phyloP scores from a whole-genome alignment of 2,113 vertebrate genomes.

The Heteronetta atricapilla region DNA sequence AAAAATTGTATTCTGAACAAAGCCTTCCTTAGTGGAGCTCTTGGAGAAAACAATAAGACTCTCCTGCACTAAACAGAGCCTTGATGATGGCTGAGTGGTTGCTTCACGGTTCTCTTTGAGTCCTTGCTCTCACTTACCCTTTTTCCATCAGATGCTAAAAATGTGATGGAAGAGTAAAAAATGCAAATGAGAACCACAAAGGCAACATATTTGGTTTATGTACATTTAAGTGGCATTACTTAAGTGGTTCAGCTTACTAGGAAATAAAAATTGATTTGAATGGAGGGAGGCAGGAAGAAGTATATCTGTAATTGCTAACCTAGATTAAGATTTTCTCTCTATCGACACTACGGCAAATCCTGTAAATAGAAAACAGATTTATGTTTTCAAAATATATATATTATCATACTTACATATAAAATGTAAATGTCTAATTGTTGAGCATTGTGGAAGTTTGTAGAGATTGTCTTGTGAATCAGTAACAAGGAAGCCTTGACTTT shows the following conservation, averaged over 20 bases:
- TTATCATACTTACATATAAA: not conserved
- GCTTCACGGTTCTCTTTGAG: not conserved
- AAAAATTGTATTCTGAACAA: not conserved
- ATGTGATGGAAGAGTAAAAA: slow-evolving; percentile 33
- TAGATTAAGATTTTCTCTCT: slow-evolving; percentile 44
- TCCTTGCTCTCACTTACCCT: slow-evolving; percentile 5
- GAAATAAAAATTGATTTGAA: slow-evolving; percentile 33
- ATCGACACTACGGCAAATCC: not conserved
- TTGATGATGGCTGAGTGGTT: not conserved
- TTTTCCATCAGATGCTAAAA: slow-evolving; percentile 53
- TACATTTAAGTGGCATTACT: slow-evolving; percentile 44
- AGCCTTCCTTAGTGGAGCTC: not conserved
- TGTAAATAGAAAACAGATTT: not conserved
- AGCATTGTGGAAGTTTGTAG: not conserved
- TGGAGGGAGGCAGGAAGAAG: not conserved
- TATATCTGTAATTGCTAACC: not conserved
- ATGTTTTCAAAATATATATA: slow-evolving; percentile 31
- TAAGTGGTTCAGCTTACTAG: slow-evolving; percentile 21
- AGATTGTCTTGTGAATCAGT: not conserved
- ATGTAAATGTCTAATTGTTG: not conserved
- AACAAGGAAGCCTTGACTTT: not conserved
- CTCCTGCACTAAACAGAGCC: not conserved
- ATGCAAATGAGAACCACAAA: slow-evolving; percentile 20
- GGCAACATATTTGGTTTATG: slow-evolving; percentile 27
- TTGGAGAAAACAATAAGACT: not conserved